A percentile compares a stretch with the other conserved stretches of the same genome.
phyloP scores from a whole-genome alignment of 2,113 vertebrate genomes.

The Parus major region DNA sequence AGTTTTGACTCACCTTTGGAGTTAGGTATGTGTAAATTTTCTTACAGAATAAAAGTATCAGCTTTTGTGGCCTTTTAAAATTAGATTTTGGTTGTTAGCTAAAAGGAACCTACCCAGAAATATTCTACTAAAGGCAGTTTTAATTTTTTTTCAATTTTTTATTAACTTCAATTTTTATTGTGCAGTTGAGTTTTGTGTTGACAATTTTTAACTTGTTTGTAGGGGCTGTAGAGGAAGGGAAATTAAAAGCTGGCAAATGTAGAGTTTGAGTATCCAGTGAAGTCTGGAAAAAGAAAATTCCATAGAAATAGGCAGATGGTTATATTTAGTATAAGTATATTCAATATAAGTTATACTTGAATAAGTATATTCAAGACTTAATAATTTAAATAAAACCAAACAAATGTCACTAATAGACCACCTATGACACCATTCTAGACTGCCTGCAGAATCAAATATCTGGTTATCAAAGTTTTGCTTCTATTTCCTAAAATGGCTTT shows the following conservation, averaged over 20 bases:
- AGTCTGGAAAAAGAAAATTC: background rate
- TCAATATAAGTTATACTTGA: background rate
- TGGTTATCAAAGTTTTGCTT: background rate
- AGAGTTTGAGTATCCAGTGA: background rate
- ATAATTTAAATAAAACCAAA: background rate
- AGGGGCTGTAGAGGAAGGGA: background rate
- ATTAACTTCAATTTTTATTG: background rate
- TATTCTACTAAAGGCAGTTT: background rate
- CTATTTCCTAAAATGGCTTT: background rate
- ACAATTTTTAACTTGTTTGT: background rate
- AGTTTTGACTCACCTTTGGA: background rate
- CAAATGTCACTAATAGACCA: background rate
- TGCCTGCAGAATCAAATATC: background rate
- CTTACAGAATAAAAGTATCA: background rate
- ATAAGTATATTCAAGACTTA: background rate
- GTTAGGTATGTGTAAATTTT: background rate
- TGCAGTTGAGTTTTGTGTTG: background rate
- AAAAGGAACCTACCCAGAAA: background rate
- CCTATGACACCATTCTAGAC: background rate
- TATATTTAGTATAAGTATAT: background rate
- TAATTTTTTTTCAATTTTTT: background rate
- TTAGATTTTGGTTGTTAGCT: background rate
- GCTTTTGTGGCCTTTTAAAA: background rate
- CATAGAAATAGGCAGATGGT: background rate
- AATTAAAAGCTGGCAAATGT: background rate